These are phyloP conservation scores for Trinorchestia longiramus DNA, from an alignment of 1,140 invertebrate genomes.

Conservation along the genomic window DNA sequence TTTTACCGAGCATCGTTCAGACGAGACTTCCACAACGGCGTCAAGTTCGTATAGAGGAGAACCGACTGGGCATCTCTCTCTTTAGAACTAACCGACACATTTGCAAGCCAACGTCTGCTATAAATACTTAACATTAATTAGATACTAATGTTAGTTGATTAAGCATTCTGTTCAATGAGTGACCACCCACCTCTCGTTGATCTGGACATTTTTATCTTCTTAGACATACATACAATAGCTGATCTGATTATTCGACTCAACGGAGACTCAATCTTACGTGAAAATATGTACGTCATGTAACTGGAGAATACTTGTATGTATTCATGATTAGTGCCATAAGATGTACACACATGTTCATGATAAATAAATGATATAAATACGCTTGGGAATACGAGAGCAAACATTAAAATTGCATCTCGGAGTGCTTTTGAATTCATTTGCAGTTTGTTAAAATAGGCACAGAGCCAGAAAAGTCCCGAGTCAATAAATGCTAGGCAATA, in stretches of 20 bases:
- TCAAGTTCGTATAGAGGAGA: neutral
- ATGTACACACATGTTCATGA: neutral
- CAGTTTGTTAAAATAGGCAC: neutral
- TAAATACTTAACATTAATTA: neutral
- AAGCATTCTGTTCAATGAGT: neutral
- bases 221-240: neutral
- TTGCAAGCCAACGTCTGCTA: neutral
- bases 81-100: neutral
- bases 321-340: neutral
- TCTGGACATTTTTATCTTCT: neutral
- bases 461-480: neutral
- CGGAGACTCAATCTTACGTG: neutral
- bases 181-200: neutral
- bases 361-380: neutral
- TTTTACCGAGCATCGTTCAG: neutral
- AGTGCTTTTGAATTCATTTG: neutral
- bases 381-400: neutral
- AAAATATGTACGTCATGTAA: neutral
- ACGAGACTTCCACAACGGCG: neutral
- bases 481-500: too few relatives aligned
- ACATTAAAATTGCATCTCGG: neutral
- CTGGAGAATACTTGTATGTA: neutral
- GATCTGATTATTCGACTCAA: neutral
- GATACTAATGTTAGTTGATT: neutral
- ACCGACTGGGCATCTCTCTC: neutral